Conservation (phyloP, 2,888 invertebrate species). For the Temnothorax rugatulus region DNA sequence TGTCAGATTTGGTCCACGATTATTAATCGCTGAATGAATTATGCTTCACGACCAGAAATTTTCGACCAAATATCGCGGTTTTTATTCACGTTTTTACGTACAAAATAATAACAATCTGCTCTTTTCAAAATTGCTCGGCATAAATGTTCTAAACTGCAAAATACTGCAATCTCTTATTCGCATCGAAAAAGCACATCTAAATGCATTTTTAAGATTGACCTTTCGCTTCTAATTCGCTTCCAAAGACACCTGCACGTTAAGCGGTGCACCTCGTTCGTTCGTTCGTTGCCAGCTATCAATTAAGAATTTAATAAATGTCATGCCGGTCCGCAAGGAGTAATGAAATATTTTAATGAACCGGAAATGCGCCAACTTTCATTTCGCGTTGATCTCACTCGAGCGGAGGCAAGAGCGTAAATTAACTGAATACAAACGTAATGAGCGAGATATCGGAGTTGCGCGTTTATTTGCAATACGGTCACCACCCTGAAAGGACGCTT, state of each 20-base stretch:
- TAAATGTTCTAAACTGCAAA: neutral
- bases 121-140: neutral
- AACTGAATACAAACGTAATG: conserved; percentile 51
- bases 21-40: conserved; percentile 27
- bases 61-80: neutral
- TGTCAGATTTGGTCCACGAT: neutral
- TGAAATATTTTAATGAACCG: conserved; percentile 62
- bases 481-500: conserved; percentile 7
- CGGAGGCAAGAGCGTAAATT: conserved; percentile 26
- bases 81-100: neutral
- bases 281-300: conserved; percentile 57
- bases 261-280: conserved; percentile 29
- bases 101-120: neutral
- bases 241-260: conserved; percentile 42
- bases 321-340: conserved; percentile 33
- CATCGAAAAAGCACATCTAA: neutral
- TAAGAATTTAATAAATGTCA: conserved; percentile 72
- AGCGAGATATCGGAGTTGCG: conserved; percentile 20
- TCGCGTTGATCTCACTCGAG: conserved; percentile 29
- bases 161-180: neutral
- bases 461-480: conserved; percentile 17
- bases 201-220: conserved; percentile 14
- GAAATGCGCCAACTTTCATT: conserved; percentile 46
- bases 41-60: neutral
- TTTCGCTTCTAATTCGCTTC: conserved; percentile 41